Base-by-base conservation (phyloP, 2,113 vertebrate genomes). In the Nanorana parkeri region DNA sequence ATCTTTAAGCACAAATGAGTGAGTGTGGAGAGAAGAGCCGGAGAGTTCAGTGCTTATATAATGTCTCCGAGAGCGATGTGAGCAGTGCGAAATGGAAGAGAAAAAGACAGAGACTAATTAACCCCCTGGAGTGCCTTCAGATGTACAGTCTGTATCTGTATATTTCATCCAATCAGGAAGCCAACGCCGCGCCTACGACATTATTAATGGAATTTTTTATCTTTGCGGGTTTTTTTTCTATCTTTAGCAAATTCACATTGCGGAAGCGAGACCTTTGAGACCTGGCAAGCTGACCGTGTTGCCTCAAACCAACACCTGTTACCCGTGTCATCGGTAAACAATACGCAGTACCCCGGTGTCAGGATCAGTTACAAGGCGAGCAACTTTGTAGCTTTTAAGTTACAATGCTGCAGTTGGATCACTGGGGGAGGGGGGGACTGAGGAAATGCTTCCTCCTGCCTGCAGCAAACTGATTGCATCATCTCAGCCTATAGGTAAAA, bases 1-100 rank as follows among this genome's bases (percentile, higher is more conserved):
- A 82, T 75, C 61, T 82, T 82, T 82, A 82, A 75, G 71, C 80
- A 82, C 80, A 82, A 82, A 75, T 82, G 80, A 82, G 80, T 51
- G 56, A 74, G 69, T 75, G 71, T 66, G 41, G 61, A 75, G 80
- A 64, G 63, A 32, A 26, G 63, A 67, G 26, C 61, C n/a, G 71
- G 28, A 55, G 80, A 81, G 80, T 75, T 75, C 71, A 75, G 47
- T n/a, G 51, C 71, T 66, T 52, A 63, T 73, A 72, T 82, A 82
- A 75, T 67, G 80, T 82, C 80, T 82, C 26, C 5, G 47, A 82
- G 63, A 82, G 80, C 52, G 24, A 75, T 75, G 71, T 52, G 36
- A 60, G 80, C 71, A 41, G 61, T 75, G 52, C 73, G 68, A 82
- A 73, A 75, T 66, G 71, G 80, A 51, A 61, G 67, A 54, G 41